Conservation (phyloP, 2,888 invertebrate genomes). For the Encarsia formosa region DNA sequence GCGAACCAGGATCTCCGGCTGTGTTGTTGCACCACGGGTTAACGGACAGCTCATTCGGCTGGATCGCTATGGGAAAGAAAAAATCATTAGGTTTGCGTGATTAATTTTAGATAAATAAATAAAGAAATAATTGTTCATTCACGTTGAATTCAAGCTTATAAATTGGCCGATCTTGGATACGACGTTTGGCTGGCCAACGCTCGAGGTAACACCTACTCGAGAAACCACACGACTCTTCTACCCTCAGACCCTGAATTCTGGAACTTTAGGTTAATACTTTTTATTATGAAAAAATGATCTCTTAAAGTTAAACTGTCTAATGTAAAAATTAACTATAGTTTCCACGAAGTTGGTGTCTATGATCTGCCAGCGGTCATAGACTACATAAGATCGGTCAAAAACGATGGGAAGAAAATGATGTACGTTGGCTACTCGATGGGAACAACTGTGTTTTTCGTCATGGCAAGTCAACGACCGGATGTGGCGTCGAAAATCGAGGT, state of each 20-base stretch:
- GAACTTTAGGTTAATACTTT: conserved; percentile 33
- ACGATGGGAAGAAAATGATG: conserved; percentile 32
- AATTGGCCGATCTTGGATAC: conserved; percentile 31
- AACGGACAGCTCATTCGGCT: conserved; percentile 72
- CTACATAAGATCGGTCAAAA: conserved; percentile 52
- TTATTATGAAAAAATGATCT: no score
- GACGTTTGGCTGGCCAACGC: conserved; percentile 34
- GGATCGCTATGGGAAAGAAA: conserved; percentile 66
- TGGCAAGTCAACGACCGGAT: conserved; percentile 65
- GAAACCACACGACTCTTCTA: conserved; percentile 26
- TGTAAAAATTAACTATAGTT: no score
- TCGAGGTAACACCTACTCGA: conserved; percentile 33
- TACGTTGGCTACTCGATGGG: conserved; percentile 53
- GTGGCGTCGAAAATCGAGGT: conserved; percentile 63
- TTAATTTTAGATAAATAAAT: not conserved
- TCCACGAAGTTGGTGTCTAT: conserved; percentile 82
- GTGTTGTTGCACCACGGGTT: conserved; percentile 79
- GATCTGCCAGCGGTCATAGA: conserved; percentile 73
- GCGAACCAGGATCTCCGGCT: conserved; percentile 50
- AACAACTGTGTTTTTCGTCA: conserved; percentile 70
- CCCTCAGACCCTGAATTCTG: conserved; percentile 29
- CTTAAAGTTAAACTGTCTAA: no score
- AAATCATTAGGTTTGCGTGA: conserved; percentile 55
- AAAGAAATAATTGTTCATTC: not conserved
- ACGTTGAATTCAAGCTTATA: conserved; percentile 26